Evolutionary conservation across 2,888 invertebrate genomes (phyloP), one percentile per base, ranked within the genome.

Genomic region (Stenolophus ochropezus): DNA sequence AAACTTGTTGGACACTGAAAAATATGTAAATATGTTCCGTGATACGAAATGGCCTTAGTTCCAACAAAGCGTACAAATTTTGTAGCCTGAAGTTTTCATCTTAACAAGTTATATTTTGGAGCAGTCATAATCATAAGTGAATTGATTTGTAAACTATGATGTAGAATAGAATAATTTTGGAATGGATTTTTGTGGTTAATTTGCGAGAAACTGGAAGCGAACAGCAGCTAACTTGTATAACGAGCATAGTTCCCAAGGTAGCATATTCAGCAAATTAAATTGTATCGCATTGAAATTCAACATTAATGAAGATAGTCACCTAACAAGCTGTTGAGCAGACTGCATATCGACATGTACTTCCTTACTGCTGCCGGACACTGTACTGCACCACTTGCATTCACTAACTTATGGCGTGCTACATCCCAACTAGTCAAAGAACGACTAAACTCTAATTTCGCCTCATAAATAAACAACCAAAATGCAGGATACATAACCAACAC

Each of bases 211-310:
- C 33, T 0, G 3, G 1, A 4, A 51, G 14, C 18, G 14, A 51
- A 4, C 4, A 51, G 5, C 8, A 42, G 14, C 18, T 16, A 56
- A 56, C 20, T 56, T 56, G 8, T 20, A 21, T 33, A 69, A 69
- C 42, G 16, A 69, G 42, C 65, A 69, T 69, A 33, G 65, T 33
- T 69, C 65, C 33, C 65, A 69, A 69, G 65, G 65, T 69, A 33
- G 65, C 33, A 33, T 18, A 69, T 33, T 33, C 65, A 33, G 42
- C 33, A 69, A 69, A 69, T 69, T 69, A 18, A 69, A 69, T 69
- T 69, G 65, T 69, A 33, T 69, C 65, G 1, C 65, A 69, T 69
- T 69, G 65, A 33, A 69, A 33, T 69, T 69, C 65, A 69, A 69
- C 65, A 33, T 69, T 33, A 69, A 69, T 69, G 65, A 69, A 33